Conservation (phyloP, 2,797 vertebrate species). For the Pseudomugil gertrudae region DNA sequence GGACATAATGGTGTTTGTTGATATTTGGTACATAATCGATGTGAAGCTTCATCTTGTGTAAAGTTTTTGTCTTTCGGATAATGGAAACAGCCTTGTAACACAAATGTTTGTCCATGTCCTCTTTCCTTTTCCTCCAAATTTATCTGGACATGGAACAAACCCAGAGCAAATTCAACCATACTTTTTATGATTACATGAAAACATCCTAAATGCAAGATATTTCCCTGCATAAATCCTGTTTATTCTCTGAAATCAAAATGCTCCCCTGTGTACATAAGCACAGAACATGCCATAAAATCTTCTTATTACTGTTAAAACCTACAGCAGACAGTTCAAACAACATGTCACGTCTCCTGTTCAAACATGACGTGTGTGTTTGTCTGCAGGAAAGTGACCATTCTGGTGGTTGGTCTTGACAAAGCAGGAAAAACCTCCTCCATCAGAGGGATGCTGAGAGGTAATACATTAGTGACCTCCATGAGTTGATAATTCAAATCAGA, state of each 20-base stretch:
- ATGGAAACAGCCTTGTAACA: too few species aligned
- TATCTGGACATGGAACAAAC: too few species aligned
- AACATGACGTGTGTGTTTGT: not conserved
- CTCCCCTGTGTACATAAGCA: not conserved
- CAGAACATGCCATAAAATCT: not conserved
- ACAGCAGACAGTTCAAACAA: not conserved
- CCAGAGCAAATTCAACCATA: not conserved
- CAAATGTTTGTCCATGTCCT: too few species aligned
- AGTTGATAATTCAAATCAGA: not conserved
- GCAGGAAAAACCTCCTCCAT: conserved; percentile 86
- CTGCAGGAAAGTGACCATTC: conserved; percentile 83
- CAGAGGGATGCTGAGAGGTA: conserved; percentile 85
- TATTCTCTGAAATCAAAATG: not conserved
- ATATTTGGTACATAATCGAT: too few species aligned
- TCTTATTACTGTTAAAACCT: not conserved
- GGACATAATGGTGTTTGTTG: too few species aligned
- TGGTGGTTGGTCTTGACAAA: conserved; percentile 88
- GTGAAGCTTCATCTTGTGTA: too few species aligned
- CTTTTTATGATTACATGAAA: not conserved
- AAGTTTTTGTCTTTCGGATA: too few species aligned
- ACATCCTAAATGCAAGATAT: not conserved
- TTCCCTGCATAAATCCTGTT: too few species aligned
- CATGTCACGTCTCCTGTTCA: not conserved
- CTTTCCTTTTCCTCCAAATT: too few species aligned
- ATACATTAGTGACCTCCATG: not conserved